Base-by-base conservation (phyloP, 2,113 vertebrate genomes). In the Glaucomys volans region DNA sequence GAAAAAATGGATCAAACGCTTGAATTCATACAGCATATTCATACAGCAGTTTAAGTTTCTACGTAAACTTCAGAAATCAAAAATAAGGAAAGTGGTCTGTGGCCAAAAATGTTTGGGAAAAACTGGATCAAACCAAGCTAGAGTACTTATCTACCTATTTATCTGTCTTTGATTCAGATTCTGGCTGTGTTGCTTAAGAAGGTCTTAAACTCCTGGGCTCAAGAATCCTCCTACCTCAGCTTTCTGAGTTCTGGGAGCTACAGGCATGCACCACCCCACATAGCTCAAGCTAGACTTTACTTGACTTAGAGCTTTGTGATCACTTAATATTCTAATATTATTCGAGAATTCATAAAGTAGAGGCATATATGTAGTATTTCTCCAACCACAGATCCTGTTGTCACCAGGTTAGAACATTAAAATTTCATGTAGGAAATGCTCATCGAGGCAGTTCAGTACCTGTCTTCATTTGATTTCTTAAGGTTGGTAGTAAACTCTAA, bases 381-480 rank as follows among this genome's bases (percentile, higher is more conserved):
- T 10, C 83, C 94, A 94, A 95, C 67, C 30, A 54, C 50, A 95
- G 30, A 69, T 54, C 44, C 62, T 40, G 20, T 81, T 59, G 81
- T 95, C 13, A 57, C 59, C 32, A 93, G 64, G 40, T 12, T 50
- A 72, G 90, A 93, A 67, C 28, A 92, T 47, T 52, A 86, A 89
- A 66, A 59, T 18, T 32, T 47, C 79, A 40, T 67, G 30, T 72
- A 80, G 67, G 54, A 66, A 77, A 30, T 79, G 42, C 24, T 69
- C 54, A 59, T 80, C 35, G 30, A 88, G 17, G 37, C 8, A 52
- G 4, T 71, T 79, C 24, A 35, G 35, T 47, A 22, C 67, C 37
- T 64, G 40, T 40, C 28, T 40, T 64, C 72, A 14, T 37, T 76
- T 57, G 57, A 22, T 22, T 37, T 66, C 87, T 80, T 77, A 67